These are phyloP conservation scores for Hemistola chrysoprasaria DNA, from an alignment of 2,888 invertebrate species.

Conservation along the genomic window DNA sequence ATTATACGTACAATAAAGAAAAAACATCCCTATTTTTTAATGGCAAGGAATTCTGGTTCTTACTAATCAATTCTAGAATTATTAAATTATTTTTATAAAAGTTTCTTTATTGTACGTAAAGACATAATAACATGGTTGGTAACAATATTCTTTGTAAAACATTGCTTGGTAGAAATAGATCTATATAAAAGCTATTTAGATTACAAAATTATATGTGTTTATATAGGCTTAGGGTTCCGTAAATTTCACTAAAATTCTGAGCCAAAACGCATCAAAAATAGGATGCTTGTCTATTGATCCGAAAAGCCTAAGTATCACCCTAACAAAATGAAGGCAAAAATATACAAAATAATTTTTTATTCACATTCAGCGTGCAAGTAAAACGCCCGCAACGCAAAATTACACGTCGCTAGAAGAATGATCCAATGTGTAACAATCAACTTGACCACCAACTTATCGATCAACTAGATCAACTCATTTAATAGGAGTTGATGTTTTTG, in stretches of 20 bases:
- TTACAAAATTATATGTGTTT: conserved; percentile 35
- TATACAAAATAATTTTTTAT: conserved; percentile 40
- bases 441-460: no score
- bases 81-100: not conserved
- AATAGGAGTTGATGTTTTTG: conserved; percentile 2
- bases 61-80: no score
- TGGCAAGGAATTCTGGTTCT: no score
- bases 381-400: conserved; percentile 18
- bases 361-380: conserved; percentile 27
- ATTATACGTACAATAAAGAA: conserved; percentile 32
- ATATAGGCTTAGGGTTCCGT: conserved; percentile 35
- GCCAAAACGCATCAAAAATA: conserved; percentile 27
- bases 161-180: conserved; percentile 38
- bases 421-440: no score
- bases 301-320: conserved; percentile 24
- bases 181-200: conserved; percentile 42
- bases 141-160: conserved; percentile 45
- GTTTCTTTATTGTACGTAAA: conserved; percentile 31
- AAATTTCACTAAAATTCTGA: conserved; percentile 22
- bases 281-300: conserved; percentile 24
- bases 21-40: no score
- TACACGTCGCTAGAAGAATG: no score
- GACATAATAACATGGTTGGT: conserved; percentile 39
- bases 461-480: no score
- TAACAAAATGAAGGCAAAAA: conserved; percentile 39